Percentiles rank a stretch among this genome's conserved stretches.
These are phyloP conservation scores for Diadophis punctatus DNA, from an alignment of 2,113 vertebrate species.

Conservation along the genomic window DNA sequence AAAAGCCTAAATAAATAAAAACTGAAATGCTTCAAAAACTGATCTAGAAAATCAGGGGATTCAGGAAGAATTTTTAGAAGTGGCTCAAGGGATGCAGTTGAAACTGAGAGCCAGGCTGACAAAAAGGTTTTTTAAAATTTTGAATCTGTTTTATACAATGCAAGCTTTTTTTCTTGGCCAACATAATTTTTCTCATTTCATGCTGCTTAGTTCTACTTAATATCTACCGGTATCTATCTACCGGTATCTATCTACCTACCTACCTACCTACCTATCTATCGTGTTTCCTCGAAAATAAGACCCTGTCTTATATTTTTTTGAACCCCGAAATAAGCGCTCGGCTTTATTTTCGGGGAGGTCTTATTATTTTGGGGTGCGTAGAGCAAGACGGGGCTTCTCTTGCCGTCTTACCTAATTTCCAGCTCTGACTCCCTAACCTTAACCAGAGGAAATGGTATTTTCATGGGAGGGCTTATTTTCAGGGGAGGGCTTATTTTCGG, in stretches of 20 bases:
- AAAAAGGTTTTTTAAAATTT: not conserved
- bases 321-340: no score
- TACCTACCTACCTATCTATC: no score
- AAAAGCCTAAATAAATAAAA: not conserved
- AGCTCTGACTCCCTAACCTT: no score
- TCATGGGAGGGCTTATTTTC: no score
- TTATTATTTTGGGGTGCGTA: no score
- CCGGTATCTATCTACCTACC: not conserved
- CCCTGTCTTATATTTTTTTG: no score
- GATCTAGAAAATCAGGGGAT: not conserved
- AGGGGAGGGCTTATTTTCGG: no score
- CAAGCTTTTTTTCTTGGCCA: not conserved
- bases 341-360: no score
- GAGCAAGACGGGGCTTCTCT: no score
- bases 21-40: not conserved
- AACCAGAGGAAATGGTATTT: no score
- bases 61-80: not conserved
- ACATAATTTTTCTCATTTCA: not conserved
- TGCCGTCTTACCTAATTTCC: no score
- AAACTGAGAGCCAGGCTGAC: not conserved
- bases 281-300: no score
- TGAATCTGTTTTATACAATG: not conserved
- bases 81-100: not conserved
- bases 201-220: not conserved
- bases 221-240: not conserved